These are phyloP conservation scores for Cyphotilapia sp. DNA, from an alignment of 2,113 vertebrate species.

Conservation along the genomic window DNA sequence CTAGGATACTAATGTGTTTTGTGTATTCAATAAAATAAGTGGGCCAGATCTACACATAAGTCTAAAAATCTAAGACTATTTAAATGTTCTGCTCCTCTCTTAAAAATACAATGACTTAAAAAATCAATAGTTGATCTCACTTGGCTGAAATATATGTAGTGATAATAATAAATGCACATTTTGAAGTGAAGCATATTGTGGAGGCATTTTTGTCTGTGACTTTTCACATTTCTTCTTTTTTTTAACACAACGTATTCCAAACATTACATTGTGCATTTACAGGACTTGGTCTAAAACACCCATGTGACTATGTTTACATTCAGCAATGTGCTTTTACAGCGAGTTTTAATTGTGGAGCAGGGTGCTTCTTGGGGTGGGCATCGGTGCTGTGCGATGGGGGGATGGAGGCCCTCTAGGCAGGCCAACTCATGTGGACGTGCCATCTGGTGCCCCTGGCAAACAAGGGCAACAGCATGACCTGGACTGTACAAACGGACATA, in stretches of 20 bases:
- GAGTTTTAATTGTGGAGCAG: not conserved
- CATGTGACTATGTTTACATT: not conserved
- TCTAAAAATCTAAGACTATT: not conserved
- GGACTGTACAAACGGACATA: not conserved
- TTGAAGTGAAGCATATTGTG: not conserved
- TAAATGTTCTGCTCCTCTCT: not conserved
- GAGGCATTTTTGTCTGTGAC: not conserved
- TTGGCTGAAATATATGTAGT: not conserved
- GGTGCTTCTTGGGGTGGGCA: not conserved
- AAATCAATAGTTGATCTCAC: not conserved
- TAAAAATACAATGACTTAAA: not conserved
- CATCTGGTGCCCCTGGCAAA: conserved; percentile 50
- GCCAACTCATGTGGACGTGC: conserved; percentile 22
- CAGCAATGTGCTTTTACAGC: not conserved
- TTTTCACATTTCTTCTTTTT: not conserved
- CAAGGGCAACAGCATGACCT: conserved; percentile 26
- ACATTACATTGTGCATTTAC: not conserved
- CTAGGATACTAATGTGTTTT: not conserved
- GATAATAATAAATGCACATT: not conserved
- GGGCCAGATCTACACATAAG: not conserved
- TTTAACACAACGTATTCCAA: not conserved
- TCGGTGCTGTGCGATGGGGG: not conserved
- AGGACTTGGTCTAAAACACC: not conserved
- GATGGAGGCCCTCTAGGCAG: not conserved
- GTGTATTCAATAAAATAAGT: not conserved